These are phyloP conservation scores for Cavia aperea DNA, from an alignment of 2,113 vertebrate species.

Conservation along the genomic window DNA sequence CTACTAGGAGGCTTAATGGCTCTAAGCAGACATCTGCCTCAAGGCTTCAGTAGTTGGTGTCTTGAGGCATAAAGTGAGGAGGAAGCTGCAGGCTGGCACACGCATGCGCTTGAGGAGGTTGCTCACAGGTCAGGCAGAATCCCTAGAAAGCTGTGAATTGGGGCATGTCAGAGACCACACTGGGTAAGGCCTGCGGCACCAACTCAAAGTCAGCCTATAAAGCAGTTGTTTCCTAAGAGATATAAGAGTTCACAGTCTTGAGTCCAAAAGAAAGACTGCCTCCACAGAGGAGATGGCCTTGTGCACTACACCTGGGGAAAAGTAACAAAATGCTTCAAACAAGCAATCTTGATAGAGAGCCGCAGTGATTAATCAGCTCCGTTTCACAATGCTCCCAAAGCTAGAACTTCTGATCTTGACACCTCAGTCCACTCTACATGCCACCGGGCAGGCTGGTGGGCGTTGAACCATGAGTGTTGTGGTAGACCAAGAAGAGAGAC, in stretches of 20 bases:
- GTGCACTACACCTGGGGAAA: neutral
- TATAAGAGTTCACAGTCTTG: neutral
- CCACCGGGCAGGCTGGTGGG: neutral
- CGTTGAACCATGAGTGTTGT: neutral
- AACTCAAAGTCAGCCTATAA: conserved; percentile 21
- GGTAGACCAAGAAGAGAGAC: neutral
- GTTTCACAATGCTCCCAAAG: neutral
- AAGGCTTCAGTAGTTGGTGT: neutral
- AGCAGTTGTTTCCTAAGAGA: neutral
- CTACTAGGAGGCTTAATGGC: neutral
- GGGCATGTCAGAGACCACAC: neutral
- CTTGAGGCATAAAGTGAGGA: neutral
- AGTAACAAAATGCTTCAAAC: neutral
- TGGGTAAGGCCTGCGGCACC: neutral
- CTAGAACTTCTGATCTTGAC: neutral
- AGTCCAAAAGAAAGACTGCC: neutral
- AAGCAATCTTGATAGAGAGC: neutral
- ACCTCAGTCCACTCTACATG: neutral
- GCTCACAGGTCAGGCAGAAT: neutral
- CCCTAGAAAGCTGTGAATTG: neutral
- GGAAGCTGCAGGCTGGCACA: neutral
- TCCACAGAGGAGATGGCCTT: neutral
- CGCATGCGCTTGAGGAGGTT: neutral
- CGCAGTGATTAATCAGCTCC: neutral
- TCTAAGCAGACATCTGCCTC: neutral